Evolutionary conservation across 2,888 invertebrate species (phyloP).

Genomic region (Ferdinandea cuprea): DNA sequence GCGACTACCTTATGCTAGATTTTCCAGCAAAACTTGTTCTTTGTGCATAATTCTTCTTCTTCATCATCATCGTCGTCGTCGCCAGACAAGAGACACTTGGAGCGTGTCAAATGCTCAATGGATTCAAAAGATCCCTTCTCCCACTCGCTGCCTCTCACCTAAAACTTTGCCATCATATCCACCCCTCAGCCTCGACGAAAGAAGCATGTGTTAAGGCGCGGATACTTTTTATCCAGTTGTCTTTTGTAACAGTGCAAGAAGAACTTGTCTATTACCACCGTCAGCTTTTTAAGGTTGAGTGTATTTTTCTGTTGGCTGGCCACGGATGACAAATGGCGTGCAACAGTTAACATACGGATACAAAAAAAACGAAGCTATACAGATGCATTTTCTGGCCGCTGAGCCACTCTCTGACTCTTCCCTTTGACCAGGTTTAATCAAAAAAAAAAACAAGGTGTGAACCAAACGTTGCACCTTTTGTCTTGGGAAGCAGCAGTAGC

Average conservation of each 20-base stretch:
- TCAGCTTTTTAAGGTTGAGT: conserved; percentile 15
- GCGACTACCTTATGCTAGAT: conserved; percentile 5
- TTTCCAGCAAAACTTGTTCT: conserved; percentile 43
- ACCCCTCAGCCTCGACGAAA: not conserved
- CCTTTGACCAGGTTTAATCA: not conserved
- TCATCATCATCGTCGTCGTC: not conserved
- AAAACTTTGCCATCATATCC: too few species aligned
- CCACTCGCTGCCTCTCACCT: too few species aligned
- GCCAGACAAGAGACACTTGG: conserved; percentile 37
- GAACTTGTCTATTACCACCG: conserved; percentile 36
- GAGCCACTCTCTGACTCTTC: not conserved
- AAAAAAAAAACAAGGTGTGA: conserved; percentile 27
- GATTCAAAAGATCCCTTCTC: conserved; percentile 39
- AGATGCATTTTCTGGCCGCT: conserved; percentile 27
- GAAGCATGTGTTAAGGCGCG: conserved; percentile 9
- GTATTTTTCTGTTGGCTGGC: conserved; percentile 25
- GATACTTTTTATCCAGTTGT: conserved; percentile 23
- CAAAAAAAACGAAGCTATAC: conserved; percentile 1
- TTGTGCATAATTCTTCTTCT: conserved; percentile 26
- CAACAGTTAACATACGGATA: conserved; percentile 40
- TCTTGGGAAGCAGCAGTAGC: conserved; percentile 6
- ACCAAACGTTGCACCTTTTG: conserved; percentile 52
- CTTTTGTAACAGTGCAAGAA: conserved; percentile 33
- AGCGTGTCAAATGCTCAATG: conserved; percentile 69
- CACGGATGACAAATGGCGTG: conserved; percentile 54